These are phyloP conservation scores for Cyprichromis sp. DNA, from an alignment of 2,113 vertebrate species.

Conservation along the genomic window DNA sequence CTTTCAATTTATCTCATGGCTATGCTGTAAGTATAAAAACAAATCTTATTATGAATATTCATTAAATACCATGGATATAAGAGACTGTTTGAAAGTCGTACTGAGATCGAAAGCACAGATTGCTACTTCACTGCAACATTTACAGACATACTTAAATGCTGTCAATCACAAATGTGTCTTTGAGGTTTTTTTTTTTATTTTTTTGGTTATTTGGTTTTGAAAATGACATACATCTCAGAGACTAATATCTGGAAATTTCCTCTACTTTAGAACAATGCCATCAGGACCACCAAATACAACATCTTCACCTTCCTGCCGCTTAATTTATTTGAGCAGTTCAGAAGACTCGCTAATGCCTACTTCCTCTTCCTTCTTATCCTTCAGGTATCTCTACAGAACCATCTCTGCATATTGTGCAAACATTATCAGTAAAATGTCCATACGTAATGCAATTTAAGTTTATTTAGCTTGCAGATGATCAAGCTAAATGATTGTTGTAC, in stretches of 20 bases:
- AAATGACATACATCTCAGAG: not conserved
- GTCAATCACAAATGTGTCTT: conserved; percentile 1
- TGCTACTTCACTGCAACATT: not conserved
- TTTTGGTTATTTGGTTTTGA: conserved; percentile 56
- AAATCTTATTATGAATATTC: not conserved
- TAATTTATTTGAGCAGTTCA: conserved; percentile 94
- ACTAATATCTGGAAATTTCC: conserved; percentile 80
- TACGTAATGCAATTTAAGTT: not conserved
- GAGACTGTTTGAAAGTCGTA: not conserved
- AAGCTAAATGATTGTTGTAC: not conserved
- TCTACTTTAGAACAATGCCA: conserved; percentile 79
- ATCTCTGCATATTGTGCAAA: not conserved
- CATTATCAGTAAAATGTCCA: not conserved
- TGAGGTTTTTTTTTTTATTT: conserved; percentile 87
- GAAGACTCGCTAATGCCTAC: conserved; percentile 91
- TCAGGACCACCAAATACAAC: conserved; percentile 93
- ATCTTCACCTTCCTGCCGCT: conserved; percentile 87
- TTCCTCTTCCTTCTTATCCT: conserved; percentile 85
- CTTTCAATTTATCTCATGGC: conserved; percentile 76
- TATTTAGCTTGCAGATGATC: not conserved
- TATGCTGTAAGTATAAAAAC: conserved; percentile 79
- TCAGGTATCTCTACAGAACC: conserved; percentile 69
- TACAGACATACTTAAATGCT: not conserved
- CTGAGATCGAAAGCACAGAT: not conserved
- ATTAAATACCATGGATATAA: not conserved